Conservation (phyloP, 2,888 invertebrate species). For the Lithophane ornitopus region DNA sequence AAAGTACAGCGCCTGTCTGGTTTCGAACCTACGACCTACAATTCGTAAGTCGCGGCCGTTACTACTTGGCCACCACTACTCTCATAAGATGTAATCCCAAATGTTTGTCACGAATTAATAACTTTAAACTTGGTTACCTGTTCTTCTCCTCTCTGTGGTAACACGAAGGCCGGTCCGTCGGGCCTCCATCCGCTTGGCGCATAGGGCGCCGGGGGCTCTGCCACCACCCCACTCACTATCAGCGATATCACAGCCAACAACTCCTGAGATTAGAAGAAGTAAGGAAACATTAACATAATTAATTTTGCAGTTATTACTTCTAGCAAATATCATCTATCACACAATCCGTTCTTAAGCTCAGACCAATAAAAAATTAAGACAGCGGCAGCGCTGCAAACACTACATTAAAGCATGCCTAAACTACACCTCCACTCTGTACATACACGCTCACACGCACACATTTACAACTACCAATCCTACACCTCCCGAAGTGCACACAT, state of each 20-base stretch:
- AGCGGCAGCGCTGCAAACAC: too few relatives aligned
- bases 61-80: too few relatives aligned
- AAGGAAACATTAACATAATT: neutral
- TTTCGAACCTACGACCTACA: too few relatives aligned
- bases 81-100: neutral
- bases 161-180: conserved; percentile 82
- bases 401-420: too few relatives aligned
- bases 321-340: neutral
- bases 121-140: conserved; percentile 41
- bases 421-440: too few relatives aligned
- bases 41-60: too few relatives aligned
- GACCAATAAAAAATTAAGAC: too few relatives aligned
- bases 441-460: too few relatives aligned
- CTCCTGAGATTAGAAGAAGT: conserved; percentile 65
- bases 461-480: too few relatives aligned
- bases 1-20: too few relatives aligned
- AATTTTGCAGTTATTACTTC: neutral
- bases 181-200: conserved; percentile 86
- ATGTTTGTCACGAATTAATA: neutral
- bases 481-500: too few relatives aligned
- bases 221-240: conserved; percentile 73
- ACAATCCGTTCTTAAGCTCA: neutral
- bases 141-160: conserved; percentile 75
- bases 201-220: conserved; percentile 83
- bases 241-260: conserved; percentile 77